phyloP scores from a whole-genome alignment of 2,888 invertebrate genomes.

The Augochlorella aurata region DNA sequence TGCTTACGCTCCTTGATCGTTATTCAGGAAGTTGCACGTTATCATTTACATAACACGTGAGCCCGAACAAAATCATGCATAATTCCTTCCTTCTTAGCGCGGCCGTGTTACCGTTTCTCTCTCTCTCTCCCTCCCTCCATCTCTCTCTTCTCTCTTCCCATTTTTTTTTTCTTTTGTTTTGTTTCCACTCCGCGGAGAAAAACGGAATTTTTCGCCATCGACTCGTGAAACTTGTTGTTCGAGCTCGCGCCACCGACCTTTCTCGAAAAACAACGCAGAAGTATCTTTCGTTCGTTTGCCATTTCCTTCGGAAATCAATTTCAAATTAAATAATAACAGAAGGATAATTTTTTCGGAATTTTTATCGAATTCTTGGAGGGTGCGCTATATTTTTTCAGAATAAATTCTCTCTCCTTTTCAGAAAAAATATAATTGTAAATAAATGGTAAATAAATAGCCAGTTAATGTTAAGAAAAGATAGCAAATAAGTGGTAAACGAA shows the following conservation, averaged over 20 bases:
- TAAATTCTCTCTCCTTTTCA: too few species aligned
- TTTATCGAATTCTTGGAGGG: too few species aligned
- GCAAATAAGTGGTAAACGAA: background rate
- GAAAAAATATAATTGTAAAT: too few species aligned
- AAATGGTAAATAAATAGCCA: too few species aligned
- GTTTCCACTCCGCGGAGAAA: constrained; percentile 11
- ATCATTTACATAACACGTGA: constrained; percentile 67
- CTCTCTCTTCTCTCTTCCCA: background rate
- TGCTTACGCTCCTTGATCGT: constrained; percentile 62
- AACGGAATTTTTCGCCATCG: constrained; percentile 11
- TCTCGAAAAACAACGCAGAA: background rate
- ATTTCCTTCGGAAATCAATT: too few species aligned
- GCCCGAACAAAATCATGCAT: constrained; percentile 59
- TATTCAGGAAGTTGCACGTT: constrained; percentile 68
- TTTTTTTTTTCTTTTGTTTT: background rate
- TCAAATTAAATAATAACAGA: too few species aligned
- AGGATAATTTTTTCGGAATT: too few species aligned
- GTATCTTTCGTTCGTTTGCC: too few species aligned
- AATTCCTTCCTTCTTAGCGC: constrained; percentile 63
- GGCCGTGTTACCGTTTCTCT: constrained; percentile 36
- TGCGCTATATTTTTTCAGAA: too few species aligned
- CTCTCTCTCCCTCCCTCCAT: constrained; percentile 19
- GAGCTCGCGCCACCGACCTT: background rate
- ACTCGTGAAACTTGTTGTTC: background rate
- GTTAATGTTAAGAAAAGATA: too few species aligned